A percentile compares a stretch with the other conserved stretches of the same genome.
Evolutionary conservation across 2,797 vertebrate species (phyloP).

Genomic region (Thamnophis elegans): DNA sequence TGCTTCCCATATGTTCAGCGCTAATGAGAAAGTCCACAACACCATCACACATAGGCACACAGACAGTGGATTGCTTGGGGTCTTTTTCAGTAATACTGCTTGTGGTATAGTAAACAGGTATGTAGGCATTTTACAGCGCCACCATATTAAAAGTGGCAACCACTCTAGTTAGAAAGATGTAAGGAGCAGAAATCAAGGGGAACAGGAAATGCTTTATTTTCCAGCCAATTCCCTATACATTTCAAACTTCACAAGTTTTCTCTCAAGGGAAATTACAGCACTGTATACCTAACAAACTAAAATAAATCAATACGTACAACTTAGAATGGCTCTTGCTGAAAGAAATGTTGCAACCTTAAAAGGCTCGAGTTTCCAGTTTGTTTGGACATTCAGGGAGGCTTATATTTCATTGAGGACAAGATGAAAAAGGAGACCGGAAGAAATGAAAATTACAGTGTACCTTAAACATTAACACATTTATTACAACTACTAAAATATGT

Average conservation of each 20-base stretch:
- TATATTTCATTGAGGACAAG: neutral
- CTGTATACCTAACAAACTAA: neutral
- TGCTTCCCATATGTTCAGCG: neutral
- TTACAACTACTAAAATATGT: neutral
- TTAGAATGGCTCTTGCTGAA: neutral
- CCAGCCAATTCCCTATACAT: neutral
- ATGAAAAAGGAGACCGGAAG: neutral
- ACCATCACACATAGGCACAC: neutral
- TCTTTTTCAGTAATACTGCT: neutral
- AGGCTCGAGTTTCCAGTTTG: neutral
- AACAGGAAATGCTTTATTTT: neutral
- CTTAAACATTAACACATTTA: neutral
- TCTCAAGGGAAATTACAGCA: neutral
- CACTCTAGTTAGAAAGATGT: neutral
- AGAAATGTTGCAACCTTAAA: neutral
- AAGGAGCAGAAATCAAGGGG: neutral
- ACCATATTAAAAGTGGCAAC: neutral
- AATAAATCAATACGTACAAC: neutral
- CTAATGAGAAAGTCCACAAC: neutral
- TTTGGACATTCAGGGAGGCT: neutral
- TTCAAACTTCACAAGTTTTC: neutral
- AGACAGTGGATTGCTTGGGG: neutral
- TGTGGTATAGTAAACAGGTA: neutral
- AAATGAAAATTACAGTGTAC: neutral
- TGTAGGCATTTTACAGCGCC: neutral